Evolutionary conservation across 1,140 invertebrate species (phyloP).

Genomic region (Brachionus angularis): DNA sequence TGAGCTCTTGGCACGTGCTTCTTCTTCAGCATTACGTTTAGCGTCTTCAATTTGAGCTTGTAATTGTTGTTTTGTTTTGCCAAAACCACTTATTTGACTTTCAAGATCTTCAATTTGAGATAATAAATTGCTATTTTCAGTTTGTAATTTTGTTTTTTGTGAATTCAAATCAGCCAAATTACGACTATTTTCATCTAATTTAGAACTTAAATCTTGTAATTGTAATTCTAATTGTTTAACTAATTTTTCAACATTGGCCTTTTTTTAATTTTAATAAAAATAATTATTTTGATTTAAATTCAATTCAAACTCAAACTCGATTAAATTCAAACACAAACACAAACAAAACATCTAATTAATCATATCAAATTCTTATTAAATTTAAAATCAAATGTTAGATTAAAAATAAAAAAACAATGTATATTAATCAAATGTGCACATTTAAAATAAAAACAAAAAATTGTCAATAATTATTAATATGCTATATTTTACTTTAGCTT

Average conservation of each 20-base stretch:
- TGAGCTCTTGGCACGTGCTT: slow-evolving; percentile 46
- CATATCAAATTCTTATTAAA: too few relatives aligned
- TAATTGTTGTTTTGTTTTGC: slow-evolving; percentile 27
- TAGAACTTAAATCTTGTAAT: slow-evolving; percentile 85
- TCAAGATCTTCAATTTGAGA: slow-evolving; percentile 39
- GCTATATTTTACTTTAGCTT: slow-evolving; percentile 79
- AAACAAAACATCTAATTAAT: too few relatives aligned
- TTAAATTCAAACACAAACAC: too few relatives aligned
- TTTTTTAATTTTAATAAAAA: slow-evolving; percentile 6
- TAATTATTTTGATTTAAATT: background rate
- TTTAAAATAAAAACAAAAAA: slow-evolving; percentile 10
- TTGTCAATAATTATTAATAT: slow-evolving; percentile 48
- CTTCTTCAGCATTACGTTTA: slow-evolving; percentile 53
- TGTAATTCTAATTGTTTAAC: slow-evolving; percentile 90
- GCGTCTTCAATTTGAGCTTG: slow-evolving; percentile 46
- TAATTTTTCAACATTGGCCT: slow-evolving; percentile 93
- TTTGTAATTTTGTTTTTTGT: slow-evolving; percentile 22
- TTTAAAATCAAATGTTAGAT: too few relatives aligned
- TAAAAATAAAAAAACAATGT: background rate
- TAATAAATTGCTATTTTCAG: slow-evolving; percentile 39
- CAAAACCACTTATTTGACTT: slow-evolving; percentile 28
- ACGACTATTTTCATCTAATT: slow-evolving; percentile 71
- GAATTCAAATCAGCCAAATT: slow-evolving; percentile 17
- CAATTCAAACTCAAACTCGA: background rate
- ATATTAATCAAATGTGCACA: background rate